Base-by-base conservation (phyloP, 2,113 vertebrate species). In the Xiphias gladius region DNA sequence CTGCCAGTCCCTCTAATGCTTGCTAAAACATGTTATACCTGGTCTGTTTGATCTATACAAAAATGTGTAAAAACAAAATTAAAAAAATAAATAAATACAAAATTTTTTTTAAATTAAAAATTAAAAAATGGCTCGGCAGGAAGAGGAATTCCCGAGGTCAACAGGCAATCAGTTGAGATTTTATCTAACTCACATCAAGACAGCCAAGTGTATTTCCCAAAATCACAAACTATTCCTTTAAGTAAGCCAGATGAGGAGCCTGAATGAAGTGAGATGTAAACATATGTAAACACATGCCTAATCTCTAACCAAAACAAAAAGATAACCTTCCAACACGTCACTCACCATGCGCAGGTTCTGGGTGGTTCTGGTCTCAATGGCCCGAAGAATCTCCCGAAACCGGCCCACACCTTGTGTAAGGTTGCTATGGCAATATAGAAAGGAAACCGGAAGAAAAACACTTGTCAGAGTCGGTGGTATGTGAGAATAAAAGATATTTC, bases 281-380 rank as follows among this genome's bases (percentile, higher is more conserved):
- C 13, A 22, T 3, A n/a, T n/a, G n/a, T n/a, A n/a, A n/a, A n/a
- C n/a, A n/a, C n/a, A n/a, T 8, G 57, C 37, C 12, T 59, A 9
- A 59, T 61, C 28, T 59, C 4, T 24, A 1, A 68, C 20, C 39
- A 24, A 3, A 59, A 48, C 10, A 19, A 14, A 28, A 12, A 30
- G 2, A 30, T 4, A 35, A 32, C 4, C 11, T 57, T 57, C 26
- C 4, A 28, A 22, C 12, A 30, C 17, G 14, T 61, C 61, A 83
- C 98, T 96, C 85, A 99, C 98, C 98, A 99, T 99, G 55, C 98
- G 96, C 66, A 99, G 96, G 92, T 99, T 99, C 92, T 99, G 98
- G 17, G 98, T 99, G 39, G 98, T 99, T 93, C 98, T 97, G 43
- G 96, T 99, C 92, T 99, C 98, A 0, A 99, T 93, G 3, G 98